Evolutionary conservation across 2,797 vertebrate species (phyloP).

Genomic region (Ispidina picta): DNA sequence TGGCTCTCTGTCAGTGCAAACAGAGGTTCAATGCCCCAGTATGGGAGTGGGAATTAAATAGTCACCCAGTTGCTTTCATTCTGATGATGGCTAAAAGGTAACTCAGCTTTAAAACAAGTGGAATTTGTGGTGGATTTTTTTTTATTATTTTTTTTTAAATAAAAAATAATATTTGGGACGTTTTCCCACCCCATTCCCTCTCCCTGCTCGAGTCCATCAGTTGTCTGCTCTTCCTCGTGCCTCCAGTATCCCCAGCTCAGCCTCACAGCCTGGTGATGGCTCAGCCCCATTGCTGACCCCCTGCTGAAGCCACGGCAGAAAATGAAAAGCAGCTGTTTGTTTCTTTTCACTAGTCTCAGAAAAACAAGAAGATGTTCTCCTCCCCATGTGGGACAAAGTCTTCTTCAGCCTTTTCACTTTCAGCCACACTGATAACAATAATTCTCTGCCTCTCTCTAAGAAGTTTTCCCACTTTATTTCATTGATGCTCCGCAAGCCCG

Average conservation of each 20-base stretch:
- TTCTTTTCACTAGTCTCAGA: constrained; percentile 28
- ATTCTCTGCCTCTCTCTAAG: background rate
- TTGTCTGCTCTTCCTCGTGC: background rate
- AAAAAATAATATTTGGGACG: background rate
- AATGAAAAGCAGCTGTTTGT: constrained; percentile 46
- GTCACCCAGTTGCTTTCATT: background rate
- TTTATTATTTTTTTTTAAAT: background rate
- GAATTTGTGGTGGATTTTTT: no score
- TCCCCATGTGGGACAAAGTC: background rate
- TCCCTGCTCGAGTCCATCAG: background rate
- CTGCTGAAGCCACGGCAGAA: background rate
- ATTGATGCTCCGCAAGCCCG: background rate
- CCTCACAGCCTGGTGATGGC: accelerated
- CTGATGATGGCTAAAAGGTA: background rate
- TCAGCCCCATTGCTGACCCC: background rate
- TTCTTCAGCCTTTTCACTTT: constrained; percentile 45
- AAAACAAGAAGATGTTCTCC: constrained; percentile 19
- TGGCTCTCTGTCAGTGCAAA: background rate
- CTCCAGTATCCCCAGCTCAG: accelerated
- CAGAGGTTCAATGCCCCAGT: accelerated
- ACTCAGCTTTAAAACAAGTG: background rate
- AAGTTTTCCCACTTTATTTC: background rate
- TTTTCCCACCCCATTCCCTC: background rate
- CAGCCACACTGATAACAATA: background rate
- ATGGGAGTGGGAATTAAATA: background rate